Percentiles rank a stretch among this genome's conserved stretches.
Evolutionary conservation across 2,797 vertebrate genomes (phyloP).

Genomic region (Astyanax mexicanus): DNA sequence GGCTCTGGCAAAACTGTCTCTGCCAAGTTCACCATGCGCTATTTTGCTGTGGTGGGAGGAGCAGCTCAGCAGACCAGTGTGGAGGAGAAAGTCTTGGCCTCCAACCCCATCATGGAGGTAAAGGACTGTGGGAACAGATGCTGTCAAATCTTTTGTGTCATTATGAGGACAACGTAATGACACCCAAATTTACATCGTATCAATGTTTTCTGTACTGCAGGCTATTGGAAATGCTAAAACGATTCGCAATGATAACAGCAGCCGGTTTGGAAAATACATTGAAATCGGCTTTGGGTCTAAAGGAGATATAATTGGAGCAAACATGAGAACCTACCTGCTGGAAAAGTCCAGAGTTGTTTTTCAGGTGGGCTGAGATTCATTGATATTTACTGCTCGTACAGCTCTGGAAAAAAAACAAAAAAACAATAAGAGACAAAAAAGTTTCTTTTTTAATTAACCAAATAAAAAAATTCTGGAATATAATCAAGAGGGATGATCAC

Average conservation of each 20-base stretch:
- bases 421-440: too few species aligned
- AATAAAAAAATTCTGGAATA: too few species aligned
- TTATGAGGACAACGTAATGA: background rate
- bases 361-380: constrained; percentile 69
- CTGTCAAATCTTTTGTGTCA: background rate
- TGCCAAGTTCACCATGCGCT: constrained; percentile 83
- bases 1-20: constrained; percentile 81
- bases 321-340: constrained; percentile 84
- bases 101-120: constrained; percentile 86
- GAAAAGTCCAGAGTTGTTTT: constrained; percentile 87
- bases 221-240: constrained; percentile 87
- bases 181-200: background rate
- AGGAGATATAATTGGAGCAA: constrained; percentile 79
- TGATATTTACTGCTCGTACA: background rate
- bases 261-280: constrained; percentile 86
- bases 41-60: constrained; percentile 82
- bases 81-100: constrained; percentile 84
- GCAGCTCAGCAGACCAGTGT: constrained; percentile 78
- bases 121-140: background rate
- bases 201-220: constrained; percentile 57
- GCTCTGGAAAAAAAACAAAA: too few species aligned
- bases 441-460: too few species aligned
- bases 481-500: too few species aligned
- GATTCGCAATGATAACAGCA: constrained; percentile 86
- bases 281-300: constrained; percentile 80